Conservation (phyloP, 2,113 vertebrate species). For the Paralichthys olivaceus region DNA sequence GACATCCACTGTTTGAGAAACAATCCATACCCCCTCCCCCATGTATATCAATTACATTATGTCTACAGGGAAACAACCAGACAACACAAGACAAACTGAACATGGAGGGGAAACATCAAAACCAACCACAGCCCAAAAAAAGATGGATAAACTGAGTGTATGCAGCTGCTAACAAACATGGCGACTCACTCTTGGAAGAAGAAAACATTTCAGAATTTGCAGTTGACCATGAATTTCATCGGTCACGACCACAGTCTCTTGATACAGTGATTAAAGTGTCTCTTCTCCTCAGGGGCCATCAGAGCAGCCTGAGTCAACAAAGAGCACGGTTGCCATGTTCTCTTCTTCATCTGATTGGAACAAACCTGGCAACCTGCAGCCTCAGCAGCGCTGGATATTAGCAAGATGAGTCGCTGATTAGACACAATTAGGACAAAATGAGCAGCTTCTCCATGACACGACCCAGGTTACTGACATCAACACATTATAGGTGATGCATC, state of each 20-base stretch:
- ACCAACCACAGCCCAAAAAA: too few relatives aligned
- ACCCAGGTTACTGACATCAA: background rate
- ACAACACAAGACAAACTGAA: slow-evolving; percentile 16
- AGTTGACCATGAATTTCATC: too few relatives aligned
- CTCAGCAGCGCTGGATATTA: slow-evolving; percentile 36
- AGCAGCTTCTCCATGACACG: background rate
- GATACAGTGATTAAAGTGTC: slow-evolving; percentile 6
- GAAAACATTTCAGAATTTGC: too few relatives aligned
- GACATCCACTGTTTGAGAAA: slow-evolving; percentile 44
- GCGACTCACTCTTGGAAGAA: background rate
- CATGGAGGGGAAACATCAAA: background rate
- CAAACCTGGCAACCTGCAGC: slow-evolving; percentile 42
- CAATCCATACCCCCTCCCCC: slow-evolving; percentile 12
- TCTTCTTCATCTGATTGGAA: slow-evolving; percentile 32
- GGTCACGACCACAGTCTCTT: background rate
- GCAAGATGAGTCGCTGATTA: slow-evolving; percentile 30
- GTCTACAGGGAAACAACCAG: slow-evolving; percentile 2
- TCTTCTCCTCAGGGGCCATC: slow-evolving; percentile 1
- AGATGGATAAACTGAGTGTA: too few relatives aligned
- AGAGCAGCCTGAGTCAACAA: slow-evolving; percentile 31
- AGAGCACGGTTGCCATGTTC: slow-evolving; percentile 24
- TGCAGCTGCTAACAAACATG: background rate
- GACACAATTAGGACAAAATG: background rate
- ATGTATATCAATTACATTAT: slow-evolving; percentile 50
- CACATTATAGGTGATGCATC: background rate